Base-by-base conservation (phyloP, 2,888 invertebrate genomes). In the Chymomyza procnemis region DNA sequence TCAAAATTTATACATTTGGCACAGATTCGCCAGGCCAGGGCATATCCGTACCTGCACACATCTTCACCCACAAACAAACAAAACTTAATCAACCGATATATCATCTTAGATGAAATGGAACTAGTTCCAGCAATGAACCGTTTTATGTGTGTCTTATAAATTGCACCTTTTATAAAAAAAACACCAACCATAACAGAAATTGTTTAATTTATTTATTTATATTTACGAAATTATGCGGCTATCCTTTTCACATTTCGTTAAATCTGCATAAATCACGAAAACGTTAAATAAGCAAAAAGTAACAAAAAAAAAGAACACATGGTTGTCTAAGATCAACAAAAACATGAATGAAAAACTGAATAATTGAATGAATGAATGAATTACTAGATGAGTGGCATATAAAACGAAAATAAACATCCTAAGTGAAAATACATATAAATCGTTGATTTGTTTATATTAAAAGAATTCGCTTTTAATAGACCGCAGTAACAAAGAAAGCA, bases 1-100 rank as follows among this genome's bases (percentile, higher is more conserved):
- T 87, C 76, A 83, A 83, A 83, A 87, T 83, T 87, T 80, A 83
- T 83, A 87, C 84, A 83, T 83, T 83, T 83, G 83, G 83, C 83
- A 83, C 83, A 83, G 87, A 87, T 83, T 83, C 73, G 26, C 26
- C 26, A 26, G 3, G 6, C 26, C 26, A 26, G 26, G 5, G 2
- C n/a, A n/a, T 26, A 26, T 5, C 26, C 26, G 2, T 6, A 2
- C 1, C n/a, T n/a, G 26, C 26, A 26, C 6, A 26, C 26, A 26
- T 26, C 26, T 26, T 26, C 4, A 1, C 12, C 12, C 12, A 41
- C 26, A 26, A 0, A 26, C 2, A 26, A n/a, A n/a, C n/a, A n/a
- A n/a, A n/a, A n/a, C n/a, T n/a, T n/a, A n/a, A n/a, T n/a, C n/a
- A n/a, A n/a, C n/a, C n/a, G n/a, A n/a, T n/a, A n/a, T n/a, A n/a